Conservation (phyloP, 2,797 vertebrate genomes). For the Peromyscus attwateri region DNA sequence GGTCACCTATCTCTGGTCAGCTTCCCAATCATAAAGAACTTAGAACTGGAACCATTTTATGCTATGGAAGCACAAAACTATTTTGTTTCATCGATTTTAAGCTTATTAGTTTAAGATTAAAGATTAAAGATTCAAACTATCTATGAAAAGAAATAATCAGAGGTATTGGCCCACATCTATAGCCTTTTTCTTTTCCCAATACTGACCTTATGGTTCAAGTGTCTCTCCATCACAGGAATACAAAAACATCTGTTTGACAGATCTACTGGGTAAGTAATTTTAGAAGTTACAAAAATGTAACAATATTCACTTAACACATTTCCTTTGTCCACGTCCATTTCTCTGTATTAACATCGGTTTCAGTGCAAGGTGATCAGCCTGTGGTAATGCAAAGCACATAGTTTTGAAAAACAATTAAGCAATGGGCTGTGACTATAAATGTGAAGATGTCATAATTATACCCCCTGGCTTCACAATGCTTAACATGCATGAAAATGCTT, state of each 20-base stretch:
- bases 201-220: neutral
- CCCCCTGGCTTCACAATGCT: neutral
- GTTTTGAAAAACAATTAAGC: constrained; percentile 52
- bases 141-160: neutral
- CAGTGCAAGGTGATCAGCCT: neutral
- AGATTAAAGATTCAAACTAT: neutral
- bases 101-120: neutral
- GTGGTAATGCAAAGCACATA: neutral
- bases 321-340: neutral
- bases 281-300: neutral
- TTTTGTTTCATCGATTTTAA: neutral
- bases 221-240: neutral
- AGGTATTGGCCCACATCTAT: accelerated
- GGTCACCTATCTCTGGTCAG: neutral
- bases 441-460: constrained; percentile 64
- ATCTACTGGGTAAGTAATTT: neutral
- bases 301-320: neutral
- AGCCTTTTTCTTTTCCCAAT: neutral
- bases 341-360: neutral
- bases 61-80: neutral
- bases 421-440: constrained; percentile 39
- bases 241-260: neutral
- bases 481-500: constrained; percentile 43
- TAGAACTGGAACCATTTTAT: neutral
- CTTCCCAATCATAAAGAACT: neutral